A percentile compares a stretch with the other conserved stretches of the same genome.
Evolutionary conservation across 1,140 invertebrate genomes (phyloP).

Genomic region (Nomia melanderi): DNA sequence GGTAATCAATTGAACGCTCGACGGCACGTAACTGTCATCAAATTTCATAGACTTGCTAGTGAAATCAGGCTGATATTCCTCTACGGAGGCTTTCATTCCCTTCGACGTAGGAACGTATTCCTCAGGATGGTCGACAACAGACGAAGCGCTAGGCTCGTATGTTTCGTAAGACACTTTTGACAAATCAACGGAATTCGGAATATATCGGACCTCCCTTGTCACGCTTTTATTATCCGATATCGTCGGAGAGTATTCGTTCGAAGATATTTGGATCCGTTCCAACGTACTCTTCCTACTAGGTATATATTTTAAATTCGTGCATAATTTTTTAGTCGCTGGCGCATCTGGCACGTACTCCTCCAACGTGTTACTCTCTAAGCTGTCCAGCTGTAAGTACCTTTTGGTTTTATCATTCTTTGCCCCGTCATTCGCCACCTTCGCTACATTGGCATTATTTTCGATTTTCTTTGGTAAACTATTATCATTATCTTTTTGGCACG

Average conservation of each 20-base stretch:
- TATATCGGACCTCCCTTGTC: conserved; percentile 41
- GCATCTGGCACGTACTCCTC: conserved; percentile 68
- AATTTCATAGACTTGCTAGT: conserved; percentile 66
- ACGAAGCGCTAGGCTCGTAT: conserved; percentile 60
- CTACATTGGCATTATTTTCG: neutral
- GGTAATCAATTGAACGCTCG: conserved; percentile 36
- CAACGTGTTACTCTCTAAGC: conserved; percentile 26
- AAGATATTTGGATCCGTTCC: conserved; percentile 52
- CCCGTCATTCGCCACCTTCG: neutral
- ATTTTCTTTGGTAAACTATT: conserved; percentile 10
- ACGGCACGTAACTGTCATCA: conserved; percentile 69
- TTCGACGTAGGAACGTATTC: conserved; percentile 70
- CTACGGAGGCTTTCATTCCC: conserved; percentile 49
- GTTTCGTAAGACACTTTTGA: conserved; percentile 49
- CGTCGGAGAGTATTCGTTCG: conserved; percentile 65
- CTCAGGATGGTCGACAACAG: conserved; percentile 21
- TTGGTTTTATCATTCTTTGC: conserved; percentile 29
- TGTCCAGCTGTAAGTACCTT: conserved; percentile 17
- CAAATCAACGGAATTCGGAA: conserved; percentile 64
- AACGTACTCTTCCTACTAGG: conserved; percentile 67
- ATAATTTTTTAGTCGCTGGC: conserved; percentile 38
- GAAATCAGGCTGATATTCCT: conserved; percentile 70
- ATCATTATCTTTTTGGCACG: neutral
- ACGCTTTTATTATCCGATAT: conserved; percentile 7
- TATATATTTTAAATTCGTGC: conserved; percentile 60